Evolutionary conservation across 2,888 invertebrate genomes (phyloP).

Genomic region (Cosmorhoe ocellata): DNA sequence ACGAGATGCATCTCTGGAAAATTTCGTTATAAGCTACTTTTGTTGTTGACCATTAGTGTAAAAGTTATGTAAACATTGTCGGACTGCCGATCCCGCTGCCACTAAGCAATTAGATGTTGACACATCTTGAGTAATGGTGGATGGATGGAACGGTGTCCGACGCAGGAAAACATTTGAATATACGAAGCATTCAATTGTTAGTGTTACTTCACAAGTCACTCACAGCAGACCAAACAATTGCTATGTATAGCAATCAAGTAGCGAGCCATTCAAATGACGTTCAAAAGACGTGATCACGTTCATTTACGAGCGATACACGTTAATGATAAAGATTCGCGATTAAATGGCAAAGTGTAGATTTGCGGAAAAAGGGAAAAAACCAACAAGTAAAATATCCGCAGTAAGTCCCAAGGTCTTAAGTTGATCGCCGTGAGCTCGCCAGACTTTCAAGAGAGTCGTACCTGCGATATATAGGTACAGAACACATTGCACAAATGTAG

Average conservation of each 20-base stretch:
- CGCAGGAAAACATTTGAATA: constrained; percentile 10
- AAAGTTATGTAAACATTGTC: constrained; percentile 24
- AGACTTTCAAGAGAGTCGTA: constrained; percentile 62
- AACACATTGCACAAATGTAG: constrained; percentile 46
- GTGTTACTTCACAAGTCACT: constrained; percentile 4
- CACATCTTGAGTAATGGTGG: constrained; percentile 14
- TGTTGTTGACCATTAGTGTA: constrained; percentile 14
- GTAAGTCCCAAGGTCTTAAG: constrained; percentile 70
- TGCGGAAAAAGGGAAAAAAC: constrained; percentile 72
- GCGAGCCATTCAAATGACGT: constrained; percentile 36
- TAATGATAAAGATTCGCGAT: constrained; percentile 38
- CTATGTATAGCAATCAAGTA: constrained; percentile 13
- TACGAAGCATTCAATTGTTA: constrained; percentile 6
- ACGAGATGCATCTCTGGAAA: constrained; percentile 33
- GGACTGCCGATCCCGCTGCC: constrained; percentile 1
- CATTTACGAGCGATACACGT: constrained; percentile 26
- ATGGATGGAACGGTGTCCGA: background rate
- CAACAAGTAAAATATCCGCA: constrained; percentile 69
- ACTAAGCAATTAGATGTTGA: constrained; percentile 22
- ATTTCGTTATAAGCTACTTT: constrained; percentile 17
- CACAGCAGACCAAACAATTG: background rate
- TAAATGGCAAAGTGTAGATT: constrained; percentile 52
- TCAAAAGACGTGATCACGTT: constrained; percentile 42
- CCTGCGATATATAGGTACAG: constrained; percentile 49
- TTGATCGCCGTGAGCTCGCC: constrained; percentile 68